Evolutionary conservation across 2,113 vertebrate genomes (phyloP).

Genomic region (Orycteropus afer): DNA sequence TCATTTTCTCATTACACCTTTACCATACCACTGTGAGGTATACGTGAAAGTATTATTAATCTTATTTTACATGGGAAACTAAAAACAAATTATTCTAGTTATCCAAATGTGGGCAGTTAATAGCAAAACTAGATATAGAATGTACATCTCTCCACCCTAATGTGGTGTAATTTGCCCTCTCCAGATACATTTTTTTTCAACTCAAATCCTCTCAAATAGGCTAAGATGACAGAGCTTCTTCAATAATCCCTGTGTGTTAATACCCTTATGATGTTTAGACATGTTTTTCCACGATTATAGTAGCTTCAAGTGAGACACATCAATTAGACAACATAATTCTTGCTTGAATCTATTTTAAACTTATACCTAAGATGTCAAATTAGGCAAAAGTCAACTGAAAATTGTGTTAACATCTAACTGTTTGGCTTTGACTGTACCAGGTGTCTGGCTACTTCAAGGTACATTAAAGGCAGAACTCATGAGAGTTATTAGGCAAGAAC

Average conservation of each 20-base stretch:
- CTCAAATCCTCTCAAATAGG: background rate
- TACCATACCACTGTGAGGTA: background rate
- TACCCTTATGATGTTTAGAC: background rate
- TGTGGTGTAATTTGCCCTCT: background rate
- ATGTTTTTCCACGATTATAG: background rate
- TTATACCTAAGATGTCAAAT: background rate
- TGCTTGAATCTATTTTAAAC: background rate
- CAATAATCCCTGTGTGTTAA: background rate
- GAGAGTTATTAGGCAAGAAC: background rate
- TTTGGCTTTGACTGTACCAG: background rate
- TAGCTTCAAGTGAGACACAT: background rate
- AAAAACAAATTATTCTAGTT: background rate
- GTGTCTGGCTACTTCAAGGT: background rate
- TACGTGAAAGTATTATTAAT: background rate
- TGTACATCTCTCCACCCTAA: too few relatives aligned
- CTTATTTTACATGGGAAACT: background rate
- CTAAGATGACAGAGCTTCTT: background rate
- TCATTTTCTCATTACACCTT: background rate
- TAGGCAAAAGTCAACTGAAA: slow-evolving; percentile 30
- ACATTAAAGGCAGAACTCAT: background rate
- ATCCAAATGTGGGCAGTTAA: background rate
- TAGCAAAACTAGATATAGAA: background rate
- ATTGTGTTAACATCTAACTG: background rate
- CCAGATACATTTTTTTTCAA: fast-evolving
- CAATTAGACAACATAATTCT: background rate